Base-by-base conservation (phyloP, 2,888 invertebrate species). In the Carabus problematicus region DNA sequence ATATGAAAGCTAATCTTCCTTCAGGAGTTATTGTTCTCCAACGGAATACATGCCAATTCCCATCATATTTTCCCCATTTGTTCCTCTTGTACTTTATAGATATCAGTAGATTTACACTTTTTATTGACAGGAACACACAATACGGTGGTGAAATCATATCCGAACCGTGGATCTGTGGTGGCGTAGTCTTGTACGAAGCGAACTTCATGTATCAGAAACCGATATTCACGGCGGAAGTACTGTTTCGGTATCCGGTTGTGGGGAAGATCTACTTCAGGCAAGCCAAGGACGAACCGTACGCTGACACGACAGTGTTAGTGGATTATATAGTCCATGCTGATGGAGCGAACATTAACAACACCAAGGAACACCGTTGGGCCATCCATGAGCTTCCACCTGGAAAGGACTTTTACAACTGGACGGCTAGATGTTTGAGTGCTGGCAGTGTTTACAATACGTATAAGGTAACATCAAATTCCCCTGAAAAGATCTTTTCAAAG, bases 371-470 rank as follows among this genome's bases (percentile, higher is more conserved):
- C 79, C 87, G 93, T 72, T 97, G 96, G 95, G 91, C 91, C 9
- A 85, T 97, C 14, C 93, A 95, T 79, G 89, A 88, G 69, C 83
- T 86, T 72, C 85, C 92, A 0, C 93, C 95, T 0, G 94, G 93
- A 14, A 88, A 87, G 71, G 97, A 97, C 82, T 96, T 91, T 81
- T 95, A 95, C 80, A 93, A 94, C 81, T 96, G 95, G 96, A 91
- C 91, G 39, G 89, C 86, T 52, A 84, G 96, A 43, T 95, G 96
- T 78, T 82, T 93, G 8, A 93, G 93, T 73, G 87, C 93, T 0
- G 95, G 93, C 4, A 78, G 77, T 0, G 83, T 89, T n/a, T 93
- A 85, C 78, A 93, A 96, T 82, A 96, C 96, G 0, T 89, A 89
- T 75, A 87, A 89, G 74, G 88, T 90, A 74, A 71, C n/a, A n/a